Conservation (phyloP, 2,797 vertebrate species). For the Pangasius larnaudii region DNA sequence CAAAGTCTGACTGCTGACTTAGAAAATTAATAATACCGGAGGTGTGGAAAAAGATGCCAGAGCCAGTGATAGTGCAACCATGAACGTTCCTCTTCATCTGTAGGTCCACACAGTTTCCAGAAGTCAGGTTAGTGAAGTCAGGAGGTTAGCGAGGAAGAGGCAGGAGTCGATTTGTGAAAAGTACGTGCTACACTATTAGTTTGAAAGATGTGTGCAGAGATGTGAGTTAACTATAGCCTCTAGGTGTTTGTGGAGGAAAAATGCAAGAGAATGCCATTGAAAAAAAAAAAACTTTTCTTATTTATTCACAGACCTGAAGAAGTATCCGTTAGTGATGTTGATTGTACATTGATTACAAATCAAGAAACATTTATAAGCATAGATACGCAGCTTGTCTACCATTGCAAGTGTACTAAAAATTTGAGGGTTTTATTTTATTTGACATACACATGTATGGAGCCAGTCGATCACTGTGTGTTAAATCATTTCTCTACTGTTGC, state of each 20-base stretch:
- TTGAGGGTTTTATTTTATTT: slow-evolving; percentile 33
- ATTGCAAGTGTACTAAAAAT: slow-evolving; percentile 35
- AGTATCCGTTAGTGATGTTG: slow-evolving; percentile 52
- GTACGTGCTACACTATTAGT: neutral
- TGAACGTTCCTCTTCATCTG: neutral
- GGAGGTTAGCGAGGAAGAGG: neutral
- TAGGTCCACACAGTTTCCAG: neutral
- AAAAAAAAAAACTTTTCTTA: slow-evolving; percentile 47
- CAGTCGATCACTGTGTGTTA: slow-evolving; percentile 20
- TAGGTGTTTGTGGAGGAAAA: neutral
- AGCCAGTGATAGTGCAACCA: neutral
- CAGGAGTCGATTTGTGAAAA: neutral
- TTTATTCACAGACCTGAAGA: slow-evolving; percentile 60
- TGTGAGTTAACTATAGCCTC: neutral
- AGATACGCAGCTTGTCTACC: slow-evolving; percentile 31
- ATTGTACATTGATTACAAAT: slow-evolving; percentile 60
- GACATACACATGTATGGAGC: slow-evolving; percentile 28
- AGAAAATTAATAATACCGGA: neutral
- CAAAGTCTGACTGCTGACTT: neutral
- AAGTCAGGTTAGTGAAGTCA: neutral
- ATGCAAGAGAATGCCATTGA: slow-evolving; percentile 37
- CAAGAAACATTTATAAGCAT: slow-evolving; percentile 55
- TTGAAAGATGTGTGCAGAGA: neutral
- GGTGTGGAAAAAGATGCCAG: neutral
- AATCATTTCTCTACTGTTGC: slow-evolving; percentile 22